Base-by-base conservation (phyloP, 2,113 vertebrate species). In the Oreochromis spilurus region DNA sequence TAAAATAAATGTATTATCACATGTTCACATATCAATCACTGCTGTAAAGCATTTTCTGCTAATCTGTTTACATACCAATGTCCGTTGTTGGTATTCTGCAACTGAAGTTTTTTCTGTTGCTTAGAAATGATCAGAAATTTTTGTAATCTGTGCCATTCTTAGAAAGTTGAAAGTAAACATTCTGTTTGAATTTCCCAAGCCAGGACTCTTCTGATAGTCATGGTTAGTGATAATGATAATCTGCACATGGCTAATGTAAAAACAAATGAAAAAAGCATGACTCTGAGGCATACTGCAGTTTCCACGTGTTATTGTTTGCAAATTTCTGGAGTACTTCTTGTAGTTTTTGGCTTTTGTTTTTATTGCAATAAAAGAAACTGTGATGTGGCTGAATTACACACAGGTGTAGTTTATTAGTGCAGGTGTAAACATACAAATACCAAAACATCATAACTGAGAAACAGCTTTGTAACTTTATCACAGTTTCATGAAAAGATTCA, bases 81-180 rank as follows among this genome's bases (percentile, higher is more conserved):
- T 9, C 29, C 4, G 80, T 24, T 21, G 7, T 14, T 7, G 16
- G 43, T 26, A 26, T 72, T 72, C 40, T 75, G 43, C 13, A 48
- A 29, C 43, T 75, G 43, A 3, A 50, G 7, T 2, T 50, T 29
- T 52, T 9, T 6, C 34, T 77, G 40, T 70, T 72, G 7, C 10
- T 65, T 29, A 12, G 70, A 50, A 40, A 60, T 17, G 1, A 67
- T 7, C 31, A 9, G n/a, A 65, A 14, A 55, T 8, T 2, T 26
- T 36, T 29, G 24, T 2, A 72, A 48, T 6, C 2, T 21, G 16
- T 10, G 9, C 8, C 13, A 14, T n/a, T 26, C 21, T 87, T 9
- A 72, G 26, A 36, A 40, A 60, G 26, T 90, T 81, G 13, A 90
- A 88, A 87, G 72, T 79, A 91, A 93, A 90, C 88, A 88, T 82